Base-by-base conservation (phyloP, 2,888 invertebrate species). In the Phaedon cochleariae region DNA sequence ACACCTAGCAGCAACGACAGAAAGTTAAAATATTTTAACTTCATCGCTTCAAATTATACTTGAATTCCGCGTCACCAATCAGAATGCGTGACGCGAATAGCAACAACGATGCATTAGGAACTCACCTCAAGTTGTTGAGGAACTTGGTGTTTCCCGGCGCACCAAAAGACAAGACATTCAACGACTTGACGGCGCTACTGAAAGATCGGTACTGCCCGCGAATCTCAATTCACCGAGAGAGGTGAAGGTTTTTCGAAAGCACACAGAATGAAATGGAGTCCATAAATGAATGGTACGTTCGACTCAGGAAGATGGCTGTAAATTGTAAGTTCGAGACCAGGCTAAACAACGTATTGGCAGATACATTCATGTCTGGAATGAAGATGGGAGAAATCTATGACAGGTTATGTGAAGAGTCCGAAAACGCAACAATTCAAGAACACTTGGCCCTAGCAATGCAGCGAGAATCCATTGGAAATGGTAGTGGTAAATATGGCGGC, bases 121-220 rank as follows among this genome's bases (percentile, higher is more conserved):
- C n/a, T n/a, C n/a, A n/a, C n/a, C n/a, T n/a, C n/a, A 31, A 54
- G 31, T 29, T 54, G 17, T 54, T 54, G 31, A 54, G 54, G 29
- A 15, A 54, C 2, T 34, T 34, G 31, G 6, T 48, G 6, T 34
- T 34, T 34, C 10, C 10, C 31, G 31, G 10, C 10, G 31, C 31
- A 34, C 31, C 31, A 34, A 34, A 34, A 34, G 31, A 34, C 31
- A 34, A 34, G 31, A 9, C 31, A 34, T 34, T 34, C 31, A 10
- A 34, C 31, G 10, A 34, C 6, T 10, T 34, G 31, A 34, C 9
- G 31, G 10, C 6, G 10, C 10, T 34, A 10, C 31, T 34, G 6
- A 34, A 34, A 5, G 9, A 9, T 9, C 31, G 9, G 15, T 51
- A 22, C 21, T 51, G 51, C 20, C 21, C 51, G 15, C 21, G 51